phyloP scores from a whole-genome alignment of 1,140 invertebrate genomes.

The Drosophila willistoni region DNA sequence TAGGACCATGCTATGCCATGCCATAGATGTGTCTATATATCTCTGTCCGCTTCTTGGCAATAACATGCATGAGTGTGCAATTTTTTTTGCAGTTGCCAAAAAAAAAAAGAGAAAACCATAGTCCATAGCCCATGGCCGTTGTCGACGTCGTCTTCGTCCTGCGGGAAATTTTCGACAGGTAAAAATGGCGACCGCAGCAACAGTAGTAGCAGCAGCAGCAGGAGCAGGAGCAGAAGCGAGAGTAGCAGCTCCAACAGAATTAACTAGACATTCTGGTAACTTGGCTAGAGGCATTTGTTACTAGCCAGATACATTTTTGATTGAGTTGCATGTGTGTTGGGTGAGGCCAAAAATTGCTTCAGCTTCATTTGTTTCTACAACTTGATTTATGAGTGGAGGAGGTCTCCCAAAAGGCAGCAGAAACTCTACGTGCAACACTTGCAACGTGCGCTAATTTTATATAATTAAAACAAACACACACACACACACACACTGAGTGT shows the following conservation, averaged over 20 bases:
- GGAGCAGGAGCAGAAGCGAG: conserved; percentile 18
- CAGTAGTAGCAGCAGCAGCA: conserved; percentile 32
- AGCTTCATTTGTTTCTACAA: conserved; percentile 68
- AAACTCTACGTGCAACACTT: conserved; percentile 62
- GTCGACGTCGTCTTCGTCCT: conserved; percentile 48
- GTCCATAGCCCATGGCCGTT: conserved; percentile 30
- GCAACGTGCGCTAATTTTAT: conserved; percentile 80
- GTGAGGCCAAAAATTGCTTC: conserved; percentile 41
- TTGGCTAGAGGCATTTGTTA: conserved; percentile 60
- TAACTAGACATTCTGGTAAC: conserved; percentile 46
- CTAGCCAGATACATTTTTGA: conserved; percentile 76
- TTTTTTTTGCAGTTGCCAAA: conserved; percentile 75
- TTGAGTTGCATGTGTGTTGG: conserved; percentile 71
- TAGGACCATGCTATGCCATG: not conserved
- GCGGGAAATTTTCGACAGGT: conserved; percentile 81
- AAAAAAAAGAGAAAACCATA: conserved; percentile 42
- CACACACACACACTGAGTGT: conserved; percentile 22
- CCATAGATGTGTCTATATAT: conserved; percentile 48
- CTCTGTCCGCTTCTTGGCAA: conserved; percentile 76
- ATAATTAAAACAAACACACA: conserved; percentile 80
- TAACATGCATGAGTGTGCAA: conserved; percentile 81
- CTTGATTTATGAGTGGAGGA: conserved; percentile 70
- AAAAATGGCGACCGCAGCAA: conserved; percentile 63
- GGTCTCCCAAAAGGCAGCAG: conserved; percentile 18
- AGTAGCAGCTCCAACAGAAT: conserved; percentile 51